Conservation (phyloP, 1,140 invertebrate genomes). For the Ruditapes philippinarum region DNA sequence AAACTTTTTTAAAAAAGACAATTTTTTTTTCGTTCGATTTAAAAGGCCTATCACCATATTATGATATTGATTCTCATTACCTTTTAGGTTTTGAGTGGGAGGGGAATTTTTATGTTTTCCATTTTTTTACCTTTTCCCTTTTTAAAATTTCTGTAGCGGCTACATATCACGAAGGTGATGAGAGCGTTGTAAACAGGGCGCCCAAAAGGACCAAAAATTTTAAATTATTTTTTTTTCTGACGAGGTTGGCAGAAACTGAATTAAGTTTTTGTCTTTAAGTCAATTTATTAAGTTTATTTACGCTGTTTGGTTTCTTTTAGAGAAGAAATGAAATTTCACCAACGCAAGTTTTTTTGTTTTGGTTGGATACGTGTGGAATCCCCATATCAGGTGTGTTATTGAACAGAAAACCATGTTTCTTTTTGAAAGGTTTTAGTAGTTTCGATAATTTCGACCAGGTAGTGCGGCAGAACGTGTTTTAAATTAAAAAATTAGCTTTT, state of each 20-base stretch:
- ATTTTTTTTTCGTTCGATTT: neutral
- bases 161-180: too few relatives aligned
- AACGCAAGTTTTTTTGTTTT: neutral
- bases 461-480: too few relatives aligned
- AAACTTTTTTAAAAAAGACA: neutral
- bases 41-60: neutral
- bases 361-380: neutral
- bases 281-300: neutral
- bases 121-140: neutral
- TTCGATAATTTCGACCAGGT: too few relatives aligned
- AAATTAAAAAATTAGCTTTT: too few relatives aligned
- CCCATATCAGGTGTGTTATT: neutral
- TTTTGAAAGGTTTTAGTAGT: too few relatives aligned
- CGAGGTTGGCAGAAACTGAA: neutral
- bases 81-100: neutral
- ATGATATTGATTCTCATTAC: neutral
- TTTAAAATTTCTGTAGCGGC: conserved; percentile 3
- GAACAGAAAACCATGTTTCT: too few relatives aligned
- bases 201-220: neutral
- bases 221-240: neutral
- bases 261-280: neutral
- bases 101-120: too few relatives aligned
- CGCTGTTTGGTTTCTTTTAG: neutral
- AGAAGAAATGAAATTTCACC: neutral
- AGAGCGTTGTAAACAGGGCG: too few relatives aligned